Evolutionary conservation across 2,888 invertebrate species (phyloP).

Genomic region (Ophion slaviceki): DNA sequence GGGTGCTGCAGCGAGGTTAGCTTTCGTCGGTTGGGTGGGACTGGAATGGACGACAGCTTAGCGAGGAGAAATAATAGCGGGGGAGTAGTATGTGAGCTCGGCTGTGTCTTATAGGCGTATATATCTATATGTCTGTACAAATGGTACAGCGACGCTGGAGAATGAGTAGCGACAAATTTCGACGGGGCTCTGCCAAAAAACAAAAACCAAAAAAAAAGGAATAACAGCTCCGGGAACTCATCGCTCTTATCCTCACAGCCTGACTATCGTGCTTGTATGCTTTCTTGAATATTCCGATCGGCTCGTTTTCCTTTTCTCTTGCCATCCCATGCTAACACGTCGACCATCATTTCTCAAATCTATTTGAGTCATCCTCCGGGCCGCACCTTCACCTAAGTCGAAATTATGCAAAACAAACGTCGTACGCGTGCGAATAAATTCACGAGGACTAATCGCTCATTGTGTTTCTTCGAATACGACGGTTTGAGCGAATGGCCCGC

Average conservation of each 20-base stretch:
- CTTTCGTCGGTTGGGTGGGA: conserved; percentile 60
- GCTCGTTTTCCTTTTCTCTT: conserved; percentile 3
- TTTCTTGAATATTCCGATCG: conserved; percentile 46
- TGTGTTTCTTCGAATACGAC: conserved; percentile 32
- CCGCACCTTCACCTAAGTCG: conserved; percentile 27
- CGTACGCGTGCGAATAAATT: conserved; percentile 9
- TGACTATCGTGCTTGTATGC: conserved; percentile 16
- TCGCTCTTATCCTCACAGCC: conserved; percentile 41
- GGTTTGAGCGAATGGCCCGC: neutral
- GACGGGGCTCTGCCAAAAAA: conserved; percentile 38
- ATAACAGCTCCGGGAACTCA: conserved; percentile 54
- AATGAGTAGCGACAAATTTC: conserved; percentile 66
- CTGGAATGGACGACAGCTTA: conserved; percentile 59
- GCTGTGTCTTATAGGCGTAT: conserved; percentile 15
- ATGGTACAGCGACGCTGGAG: conserved; percentile 33
- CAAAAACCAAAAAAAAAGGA: conserved; percentile 18
- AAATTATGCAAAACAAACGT: conserved; percentile 40
- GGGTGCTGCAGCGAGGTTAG: conserved; percentile 31
- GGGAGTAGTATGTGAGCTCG: conserved; percentile 53
- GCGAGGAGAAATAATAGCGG: conserved; percentile 63
- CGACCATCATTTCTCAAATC: conserved; percentile 43
- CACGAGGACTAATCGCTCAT: conserved; percentile 28
- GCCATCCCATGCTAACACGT: conserved; percentile 28
- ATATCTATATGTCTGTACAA: conserved; percentile 20
- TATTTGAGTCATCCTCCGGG: conserved; percentile 39